Conservation (phyloP, 1,140 invertebrate genomes). For the Psilanteris sp. region DNA sequence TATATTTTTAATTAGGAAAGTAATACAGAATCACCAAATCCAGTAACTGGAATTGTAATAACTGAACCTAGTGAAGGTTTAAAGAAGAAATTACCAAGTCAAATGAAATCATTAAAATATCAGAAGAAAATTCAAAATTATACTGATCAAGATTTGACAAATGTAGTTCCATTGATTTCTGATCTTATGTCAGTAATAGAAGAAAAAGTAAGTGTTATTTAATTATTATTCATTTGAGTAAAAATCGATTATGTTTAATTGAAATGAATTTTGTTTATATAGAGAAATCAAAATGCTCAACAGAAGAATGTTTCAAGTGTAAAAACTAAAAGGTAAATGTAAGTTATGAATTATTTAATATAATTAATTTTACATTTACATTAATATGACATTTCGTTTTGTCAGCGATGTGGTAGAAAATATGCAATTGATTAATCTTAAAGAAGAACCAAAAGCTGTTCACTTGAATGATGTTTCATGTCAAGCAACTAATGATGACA, state of each 20-base stretch:
- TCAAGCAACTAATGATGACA: conserved; percentile 61
- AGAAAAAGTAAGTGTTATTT: conserved; percentile 63
- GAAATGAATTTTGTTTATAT: too few relatives aligned
- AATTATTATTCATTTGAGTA: too few relatives aligned
- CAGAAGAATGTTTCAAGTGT: too few relatives aligned
- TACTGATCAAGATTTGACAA: conserved; percentile 67
- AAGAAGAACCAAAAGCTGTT: conserved; percentile 49
- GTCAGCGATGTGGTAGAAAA: too few relatives aligned
- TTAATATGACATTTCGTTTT: too few relatives aligned
- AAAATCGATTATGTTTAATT: too few relatives aligned
- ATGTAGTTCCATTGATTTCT: conserved; percentile 70
- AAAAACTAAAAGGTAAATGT: too few relatives aligned
- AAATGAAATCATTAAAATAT: conserved; percentile 25
- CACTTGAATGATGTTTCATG: conserved; percentile 64
- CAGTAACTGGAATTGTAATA: conserved; percentile 34
- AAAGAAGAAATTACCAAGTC: conserved; percentile 35
- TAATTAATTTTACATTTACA: too few relatives aligned
- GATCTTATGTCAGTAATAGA: conserved; percentile 67
- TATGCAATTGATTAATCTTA: conserved; percentile 67
- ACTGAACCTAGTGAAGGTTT: conserved; percentile 23
- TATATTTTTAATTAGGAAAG: conserved; percentile 57
- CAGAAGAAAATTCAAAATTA: conserved; percentile 35
- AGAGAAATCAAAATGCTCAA: too few relatives aligned
- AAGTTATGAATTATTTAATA: too few relatives aligned
- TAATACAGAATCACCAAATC: conserved; percentile 58